These are phyloP conservation scores for Sthenelais limicola DNA, from an alignment of 2,888 invertebrate genomes.

Conservation along the genomic window DNA sequence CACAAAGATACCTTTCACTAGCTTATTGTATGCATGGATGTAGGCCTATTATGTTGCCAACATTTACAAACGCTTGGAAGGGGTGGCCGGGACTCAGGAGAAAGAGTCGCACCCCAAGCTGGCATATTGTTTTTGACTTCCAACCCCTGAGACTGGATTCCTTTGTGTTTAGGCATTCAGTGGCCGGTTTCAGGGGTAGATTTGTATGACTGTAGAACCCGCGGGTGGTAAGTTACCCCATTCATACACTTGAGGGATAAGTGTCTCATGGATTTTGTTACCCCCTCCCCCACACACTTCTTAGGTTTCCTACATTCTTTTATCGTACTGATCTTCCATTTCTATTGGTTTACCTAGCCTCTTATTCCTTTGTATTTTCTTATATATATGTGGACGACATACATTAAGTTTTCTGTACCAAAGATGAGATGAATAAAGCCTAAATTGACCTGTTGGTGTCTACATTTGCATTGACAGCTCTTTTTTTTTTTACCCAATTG, in stretches of 20 bases:
- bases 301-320: neutral
- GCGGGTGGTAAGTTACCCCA: slow-evolving; percentile 84
- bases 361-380: neutral
- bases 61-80: neutral
- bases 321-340: neutral
- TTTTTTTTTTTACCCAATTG: too few relatives aligned
- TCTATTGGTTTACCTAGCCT: neutral
- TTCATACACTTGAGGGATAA: too few relatives aligned
- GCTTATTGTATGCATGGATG: slow-evolving; percentile 18
- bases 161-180: slow-evolving; percentile 39
- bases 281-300: neutral
- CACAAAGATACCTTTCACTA: slow-evolving; percentile 4
- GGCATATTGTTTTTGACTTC: neutral
- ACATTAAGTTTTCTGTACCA: neutral
- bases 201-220: slow-evolving; percentile 91
- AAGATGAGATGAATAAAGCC: too few relatives aligned
- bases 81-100: neutral
- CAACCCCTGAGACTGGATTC: slow-evolving; percentile 4
- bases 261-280: too few relatives aligned
- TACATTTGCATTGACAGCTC: too few relatives aligned
- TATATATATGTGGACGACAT: neutral
- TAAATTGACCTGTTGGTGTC: too few relatives aligned
- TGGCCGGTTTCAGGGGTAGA: slow-evolving; percentile 74
- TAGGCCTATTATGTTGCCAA: neutral
- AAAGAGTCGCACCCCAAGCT: too few relatives aligned